Evolutionary conservation across 2,888 invertebrate genomes (phyloP).

Genomic region (Sminthurinus aureus): DNA sequence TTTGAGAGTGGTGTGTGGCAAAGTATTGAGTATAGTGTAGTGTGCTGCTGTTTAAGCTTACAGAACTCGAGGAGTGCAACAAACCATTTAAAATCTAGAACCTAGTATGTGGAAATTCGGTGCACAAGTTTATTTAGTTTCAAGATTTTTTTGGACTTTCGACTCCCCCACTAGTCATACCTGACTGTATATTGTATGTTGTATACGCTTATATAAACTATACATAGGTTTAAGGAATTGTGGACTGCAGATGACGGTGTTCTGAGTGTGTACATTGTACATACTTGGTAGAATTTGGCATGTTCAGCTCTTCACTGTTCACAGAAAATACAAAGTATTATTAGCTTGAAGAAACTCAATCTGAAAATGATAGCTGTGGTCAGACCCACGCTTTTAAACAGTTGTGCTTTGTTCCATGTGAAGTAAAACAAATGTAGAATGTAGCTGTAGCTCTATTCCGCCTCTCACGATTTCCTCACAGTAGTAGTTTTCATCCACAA

Average conservation of each 20-base stretch:
- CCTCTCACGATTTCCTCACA: constrained; percentile 47
- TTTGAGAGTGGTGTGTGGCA: background rate
- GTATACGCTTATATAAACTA: no score
- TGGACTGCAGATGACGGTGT: no score
- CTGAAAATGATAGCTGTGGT: constrained; percentile 17
- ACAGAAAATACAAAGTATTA: no score
- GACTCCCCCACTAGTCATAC: no score
- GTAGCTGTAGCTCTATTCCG: background rate
- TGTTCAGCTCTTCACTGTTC: background rate
- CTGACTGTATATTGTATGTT: no score
- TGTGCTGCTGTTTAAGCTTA: no score
- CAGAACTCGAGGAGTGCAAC: no score
- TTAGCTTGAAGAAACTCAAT: no score
- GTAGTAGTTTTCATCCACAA: constrained; percentile 39
- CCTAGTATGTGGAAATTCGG: background rate
- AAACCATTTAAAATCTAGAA: background rate
- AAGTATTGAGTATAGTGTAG: no score
- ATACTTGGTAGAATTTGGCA: background rate
- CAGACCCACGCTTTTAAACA: constrained; percentile 36
- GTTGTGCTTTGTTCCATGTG: constrained; percentile 49
- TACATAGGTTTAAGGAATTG: no score
- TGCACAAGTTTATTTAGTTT: background rate
- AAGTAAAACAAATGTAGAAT: constrained; percentile 53
- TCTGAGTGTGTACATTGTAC: no score
- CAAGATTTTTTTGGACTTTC: no score